A percentile compares a stretch with the other conserved stretches of the same genome.
Conservation (phyloP, 2,888 invertebrate species). For the Charanyca ferruginea region DNA sequence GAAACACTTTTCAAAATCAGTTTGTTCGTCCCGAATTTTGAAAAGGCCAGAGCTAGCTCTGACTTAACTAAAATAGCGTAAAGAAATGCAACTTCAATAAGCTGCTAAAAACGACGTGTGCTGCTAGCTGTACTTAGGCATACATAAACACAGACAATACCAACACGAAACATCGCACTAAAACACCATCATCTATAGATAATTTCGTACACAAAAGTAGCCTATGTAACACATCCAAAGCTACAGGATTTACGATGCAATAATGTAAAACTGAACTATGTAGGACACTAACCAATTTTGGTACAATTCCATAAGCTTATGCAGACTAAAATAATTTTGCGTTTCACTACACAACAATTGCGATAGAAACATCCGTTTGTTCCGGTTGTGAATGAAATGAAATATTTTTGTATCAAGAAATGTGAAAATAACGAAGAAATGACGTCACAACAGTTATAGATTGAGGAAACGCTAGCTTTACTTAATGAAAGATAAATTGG, state of each 20-base stretch:
- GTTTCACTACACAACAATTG: conserved; percentile 54
- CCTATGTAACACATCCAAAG: conserved; percentile 42
- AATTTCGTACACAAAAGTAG: conserved; percentile 20
- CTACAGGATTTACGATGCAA: conserved; percentile 64
- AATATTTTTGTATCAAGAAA: conserved; percentile 11
- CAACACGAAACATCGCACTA: conserved; percentile 6
- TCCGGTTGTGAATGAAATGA: conserved; percentile 5
- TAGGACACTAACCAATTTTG: conserved; percentile 69
- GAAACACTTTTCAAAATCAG: background rate
- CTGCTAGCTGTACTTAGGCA: background rate
- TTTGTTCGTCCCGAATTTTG: background rate
- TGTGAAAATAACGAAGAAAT: conserved; percentile 28
- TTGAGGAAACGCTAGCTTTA: conserved; percentile 8
- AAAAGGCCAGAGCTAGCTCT: no score
- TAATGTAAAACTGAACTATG: conserved; percentile 68
- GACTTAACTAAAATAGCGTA: no score
- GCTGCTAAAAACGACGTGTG: background rate
- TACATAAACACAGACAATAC: background rate
- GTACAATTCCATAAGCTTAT: conserved; percentile 69
- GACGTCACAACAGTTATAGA: conserved; percentile 20
- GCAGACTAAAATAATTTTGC: conserved; percentile 60
- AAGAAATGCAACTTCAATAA: background rate
- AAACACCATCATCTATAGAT: background rate
- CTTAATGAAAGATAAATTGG: conserved; percentile 35
- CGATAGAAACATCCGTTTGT: conserved; percentile 19